Base-by-base conservation (phyloP, 2,113 vertebrate species). In the Oryzias celebensis region DNA sequence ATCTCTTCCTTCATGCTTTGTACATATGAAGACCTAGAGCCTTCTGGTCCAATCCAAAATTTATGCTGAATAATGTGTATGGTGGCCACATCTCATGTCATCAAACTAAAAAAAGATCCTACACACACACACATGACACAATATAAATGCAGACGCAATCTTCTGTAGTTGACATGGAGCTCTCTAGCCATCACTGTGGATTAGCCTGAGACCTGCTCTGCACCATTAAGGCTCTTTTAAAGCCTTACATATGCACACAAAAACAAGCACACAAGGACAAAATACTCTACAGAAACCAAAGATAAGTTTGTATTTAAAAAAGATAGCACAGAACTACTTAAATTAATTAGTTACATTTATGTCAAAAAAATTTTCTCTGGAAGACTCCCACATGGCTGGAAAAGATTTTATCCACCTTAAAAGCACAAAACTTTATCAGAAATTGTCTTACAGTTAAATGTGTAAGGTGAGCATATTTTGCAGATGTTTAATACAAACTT, bases 181-280 rank as follows among this genome's bases (percentile, higher is more conserved):
- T 96, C 94, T 96, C 95, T 93, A 94, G 90, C 94, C 90, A 94
- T 96, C 94, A 90, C 91, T 90, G 92, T 91, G 90, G 93, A 96
- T 97, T 96, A 96, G 93, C 88, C 85, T 92, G 91, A 93, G 92
- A 92, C 88, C 87, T 92, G 91, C 93, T 95, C 94, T 94, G 93
- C 90, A 95, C 93, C 93, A 95, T 94, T 92, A 93, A 94, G 89
- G 91, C 90, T 82, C 91, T 89, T 94, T 94, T 94, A 92, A 94
- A 93, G 91, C 93, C 91, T 93, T 80, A 70, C 58, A 20, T 36
- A 24, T 84, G 81, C 74, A 82, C 87, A 73, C 87, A 73, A 54
- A 46, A n/a, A 24, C 68, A 45, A 45, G 13, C 13, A 51, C 62
- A 65, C 42, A 22, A n/a, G 46, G 41, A 17, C 31, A 62, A 49